A percentile compares a stretch with the other conserved stretches of the same genome.
phyloP scores from a whole-genome alignment of 2,888 invertebrate genomes.

The Ichneumon xanthorius region DNA sequence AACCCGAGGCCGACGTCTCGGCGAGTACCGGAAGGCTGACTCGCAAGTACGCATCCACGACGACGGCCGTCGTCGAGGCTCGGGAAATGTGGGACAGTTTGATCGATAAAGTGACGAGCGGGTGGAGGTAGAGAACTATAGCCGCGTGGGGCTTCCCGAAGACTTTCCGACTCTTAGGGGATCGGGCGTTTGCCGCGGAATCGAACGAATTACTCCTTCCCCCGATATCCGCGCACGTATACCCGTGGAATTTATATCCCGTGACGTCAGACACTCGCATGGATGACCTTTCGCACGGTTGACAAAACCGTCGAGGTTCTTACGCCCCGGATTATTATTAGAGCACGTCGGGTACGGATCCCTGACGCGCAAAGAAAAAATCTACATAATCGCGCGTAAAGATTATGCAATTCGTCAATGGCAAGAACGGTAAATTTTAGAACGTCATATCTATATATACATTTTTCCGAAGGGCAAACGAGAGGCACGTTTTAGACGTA shows the following conservation, averaged over 20 bases:
- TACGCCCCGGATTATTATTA: constrained; percentile 7
- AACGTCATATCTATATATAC: too few relatives aligned
- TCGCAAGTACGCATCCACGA: constrained; percentile 12
- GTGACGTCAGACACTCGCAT: not conserved
- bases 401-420: too few relatives aligned
- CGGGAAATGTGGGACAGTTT: constrained; percentile 75
- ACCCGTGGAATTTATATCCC: not conserved
- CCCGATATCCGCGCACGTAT: not conserved
- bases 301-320: constrained; percentile 12
- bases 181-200: constrained; percentile 9
- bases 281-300: constrained; percentile 28
- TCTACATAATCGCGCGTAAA: not conserved
- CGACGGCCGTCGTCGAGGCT: constrained; percentile 39
- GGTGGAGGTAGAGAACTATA: constrained; percentile 11
- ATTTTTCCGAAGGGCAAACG: too few relatives aligned
- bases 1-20: constrained; percentile 10
- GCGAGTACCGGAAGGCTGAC: constrained; percentile 50
- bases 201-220: constrained; percentile 8
- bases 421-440: too few relatives aligned
- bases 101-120: constrained; percentile 72
- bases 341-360: not conserved
- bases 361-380: not conserved
- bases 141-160: constrained; percentile 53
- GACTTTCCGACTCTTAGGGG: constrained; percentile 40
- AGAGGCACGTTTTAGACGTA: too few relatives aligned